phyloP scores from a whole-genome alignment of 2,888 invertebrate species.

The Acleris cristana region DNA sequence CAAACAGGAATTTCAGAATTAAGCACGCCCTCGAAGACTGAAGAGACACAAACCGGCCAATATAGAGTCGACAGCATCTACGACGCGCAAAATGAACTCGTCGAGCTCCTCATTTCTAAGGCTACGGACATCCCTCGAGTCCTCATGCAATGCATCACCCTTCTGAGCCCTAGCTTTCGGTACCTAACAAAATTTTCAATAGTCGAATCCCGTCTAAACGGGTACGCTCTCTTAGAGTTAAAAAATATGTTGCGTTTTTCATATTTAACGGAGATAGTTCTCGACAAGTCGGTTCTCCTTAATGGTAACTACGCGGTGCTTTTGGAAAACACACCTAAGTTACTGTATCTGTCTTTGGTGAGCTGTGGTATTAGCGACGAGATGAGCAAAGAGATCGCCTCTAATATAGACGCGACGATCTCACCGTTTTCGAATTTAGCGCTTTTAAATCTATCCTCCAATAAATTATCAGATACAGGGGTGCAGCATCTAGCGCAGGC shows the following conservation, averaged over 20 bases:
- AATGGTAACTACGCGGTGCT: constrained; percentile 53
- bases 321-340: constrained; percentile 44
- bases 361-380: constrained; percentile 59
- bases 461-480: constrained; percentile 64
- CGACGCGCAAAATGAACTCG: constrained; percentile 50
- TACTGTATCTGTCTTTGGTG: constrained; percentile 55
- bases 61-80: constrained; percentile 47
- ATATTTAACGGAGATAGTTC: constrained; percentile 55
- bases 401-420: constrained; percentile 45
- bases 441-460: constrained; percentile 62
- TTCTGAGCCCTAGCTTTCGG: constrained; percentile 45
- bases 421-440: constrained; percentile 52
- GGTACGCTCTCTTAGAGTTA: constrained; percentile 54
- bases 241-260: constrained; percentile 52
- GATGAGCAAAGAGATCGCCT: constrained; percentile 51
- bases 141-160: constrained; percentile 52
- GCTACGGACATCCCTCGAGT: constrained; percentile 45
- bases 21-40: too few species aligned
- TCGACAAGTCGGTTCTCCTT: constrained; percentile 53
- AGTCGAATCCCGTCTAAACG: constrained; percentile 48
- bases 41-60: too few species aligned
- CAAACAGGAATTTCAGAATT: too few species aligned
- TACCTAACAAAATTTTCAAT: constrained; percentile 52
- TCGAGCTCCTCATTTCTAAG: constrained; percentile 51
- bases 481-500: constrained; percentile 56